Evolutionary conservation across 2,888 invertebrate genomes (phyloP).

Genomic region (Lasioglossum figueresi): DNA sequence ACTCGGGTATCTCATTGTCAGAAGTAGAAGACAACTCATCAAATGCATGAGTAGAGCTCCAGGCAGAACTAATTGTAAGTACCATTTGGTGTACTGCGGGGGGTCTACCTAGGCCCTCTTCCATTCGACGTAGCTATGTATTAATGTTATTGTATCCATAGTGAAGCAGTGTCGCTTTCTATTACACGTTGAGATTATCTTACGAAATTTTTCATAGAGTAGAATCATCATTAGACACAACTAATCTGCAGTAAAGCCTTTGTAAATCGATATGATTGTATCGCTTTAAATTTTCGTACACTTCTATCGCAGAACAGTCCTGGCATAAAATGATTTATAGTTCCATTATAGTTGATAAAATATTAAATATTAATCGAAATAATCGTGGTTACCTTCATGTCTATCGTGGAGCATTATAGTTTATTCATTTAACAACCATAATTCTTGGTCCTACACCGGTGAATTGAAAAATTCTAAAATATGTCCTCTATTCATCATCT

Average conservation of each 20-base stretch:
- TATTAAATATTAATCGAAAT: background rate
- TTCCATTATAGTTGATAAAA: background rate
- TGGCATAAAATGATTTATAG: background rate
- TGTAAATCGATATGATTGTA: background rate
- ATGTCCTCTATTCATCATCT: background rate
- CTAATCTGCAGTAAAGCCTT: background rate
- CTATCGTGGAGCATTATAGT: background rate
- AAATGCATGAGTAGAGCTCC: background rate
- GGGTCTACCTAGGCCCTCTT: background rate
- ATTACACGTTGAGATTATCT: background rate
- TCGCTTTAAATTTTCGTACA: background rate
- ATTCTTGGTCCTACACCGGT: background rate
- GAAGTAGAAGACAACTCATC: background rate
- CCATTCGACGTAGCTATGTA: background rate
- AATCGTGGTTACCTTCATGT: background rate
- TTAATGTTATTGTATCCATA: background rate
- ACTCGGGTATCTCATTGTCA: background rate
- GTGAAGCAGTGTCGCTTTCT: background rate
- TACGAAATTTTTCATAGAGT: background rate
- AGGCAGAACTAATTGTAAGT: constrained; percentile 4
- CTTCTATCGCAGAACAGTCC: background rate
- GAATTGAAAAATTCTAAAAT: background rate
- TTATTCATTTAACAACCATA: background rate
- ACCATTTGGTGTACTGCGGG: background rate
- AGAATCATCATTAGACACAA: background rate